Evolutionary conservation across 2,888 invertebrate genomes (phyloP).

Genomic region (Lasioglossum morio): DNA sequence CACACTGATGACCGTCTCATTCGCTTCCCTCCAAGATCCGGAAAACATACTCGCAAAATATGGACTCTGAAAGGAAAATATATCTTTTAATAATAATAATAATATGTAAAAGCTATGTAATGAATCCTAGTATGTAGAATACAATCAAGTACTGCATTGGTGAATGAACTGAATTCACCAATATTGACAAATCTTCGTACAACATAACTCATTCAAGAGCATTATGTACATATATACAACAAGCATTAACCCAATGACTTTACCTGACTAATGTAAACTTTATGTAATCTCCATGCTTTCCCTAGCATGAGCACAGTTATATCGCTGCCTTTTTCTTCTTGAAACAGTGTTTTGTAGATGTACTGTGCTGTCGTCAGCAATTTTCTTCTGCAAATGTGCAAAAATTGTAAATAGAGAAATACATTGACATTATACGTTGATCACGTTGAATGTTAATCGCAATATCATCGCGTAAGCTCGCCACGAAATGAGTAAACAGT

Average conservation of each 20-base stretch:
- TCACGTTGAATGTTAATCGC: slow-evolving; percentile 16
- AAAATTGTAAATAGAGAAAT: background rate
- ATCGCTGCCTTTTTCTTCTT: slow-evolving; percentile 91
- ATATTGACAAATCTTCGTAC: background rate
- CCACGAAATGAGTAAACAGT: slow-evolving; percentile 19
- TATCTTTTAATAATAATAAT: background rate
- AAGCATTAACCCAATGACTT: background rate
- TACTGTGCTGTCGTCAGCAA: slow-evolving; percentile 91
- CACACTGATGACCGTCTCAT: slow-evolving; percentile 88
- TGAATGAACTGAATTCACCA: background rate
- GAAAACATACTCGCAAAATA: slow-evolving; percentile 93
- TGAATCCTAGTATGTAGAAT: background rate
- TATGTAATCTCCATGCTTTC: slow-evolving; percentile 91
- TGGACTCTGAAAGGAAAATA: slow-evolving; percentile 86
- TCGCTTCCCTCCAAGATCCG: slow-evolving; percentile 91
- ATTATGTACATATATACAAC: background rate
- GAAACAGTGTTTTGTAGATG: slow-evolving; percentile 91
- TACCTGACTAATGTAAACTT: slow-evolving; percentile 91
- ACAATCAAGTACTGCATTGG: background rate
- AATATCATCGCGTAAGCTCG: background rate
- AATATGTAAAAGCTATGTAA: background rate
- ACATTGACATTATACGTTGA: background rate
- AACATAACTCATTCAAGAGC: background rate
- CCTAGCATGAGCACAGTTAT: slow-evolving; percentile 90
- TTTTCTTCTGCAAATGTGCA: slow-evolving; percentile 86